Conservation (phyloP, 2,888 invertebrate genomes). For the Clistopyga incitator region DNA sequence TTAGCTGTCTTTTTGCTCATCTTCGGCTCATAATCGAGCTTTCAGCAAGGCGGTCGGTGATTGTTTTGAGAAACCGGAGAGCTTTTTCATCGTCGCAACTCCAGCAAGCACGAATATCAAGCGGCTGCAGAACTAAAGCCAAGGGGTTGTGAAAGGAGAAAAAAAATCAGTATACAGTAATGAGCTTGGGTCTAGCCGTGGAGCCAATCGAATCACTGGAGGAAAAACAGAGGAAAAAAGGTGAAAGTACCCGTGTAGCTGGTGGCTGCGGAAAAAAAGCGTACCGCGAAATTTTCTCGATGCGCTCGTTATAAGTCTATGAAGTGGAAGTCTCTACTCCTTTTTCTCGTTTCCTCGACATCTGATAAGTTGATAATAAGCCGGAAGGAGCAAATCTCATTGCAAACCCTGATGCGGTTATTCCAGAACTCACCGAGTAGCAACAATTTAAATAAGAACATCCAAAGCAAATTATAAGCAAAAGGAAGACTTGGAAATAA, state of each 20-base stretch:
- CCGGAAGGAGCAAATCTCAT: conserved; percentile 14
- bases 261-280: background rate
- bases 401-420: conserved; percentile 24
- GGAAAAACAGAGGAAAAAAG: conserved; percentile 24
- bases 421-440: background rate
- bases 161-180: conserved; percentile 42
- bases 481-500: background rate
- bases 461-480: background rate
- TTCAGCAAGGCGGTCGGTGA: background rate
- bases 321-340: conserved; percentile 34
- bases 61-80: background rate
- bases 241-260: conserved; percentile 12
- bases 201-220: conserved; percentile 34
- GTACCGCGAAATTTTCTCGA: conserved; percentile 47
- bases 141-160: background rate
- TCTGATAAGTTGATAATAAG: conserved; percentile 52
- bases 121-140: background rate
- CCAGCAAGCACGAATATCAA: conserved; percentile 21
- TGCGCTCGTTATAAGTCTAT: conserved; percentile 54
- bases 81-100: background rate
- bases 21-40: background rate
- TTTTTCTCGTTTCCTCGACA: conserved; percentile 19
- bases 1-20: background rate
- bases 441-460: conserved; percentile 8
- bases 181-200: conserved; percentile 15